Conservation (phyloP, 1,140 invertebrate species). For the Leptonema lineaticorne region DNA sequence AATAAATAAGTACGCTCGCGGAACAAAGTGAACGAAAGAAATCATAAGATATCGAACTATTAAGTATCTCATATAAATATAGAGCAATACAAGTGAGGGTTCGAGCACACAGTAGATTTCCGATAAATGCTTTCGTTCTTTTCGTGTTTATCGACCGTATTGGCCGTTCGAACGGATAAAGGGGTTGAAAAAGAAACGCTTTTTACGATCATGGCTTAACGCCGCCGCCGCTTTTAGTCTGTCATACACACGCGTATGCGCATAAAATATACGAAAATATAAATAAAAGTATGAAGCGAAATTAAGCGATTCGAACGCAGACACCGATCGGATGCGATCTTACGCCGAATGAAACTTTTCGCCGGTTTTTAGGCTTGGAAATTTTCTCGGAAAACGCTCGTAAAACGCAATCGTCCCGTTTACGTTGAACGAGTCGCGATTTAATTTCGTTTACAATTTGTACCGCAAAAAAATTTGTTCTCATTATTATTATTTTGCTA, state of each 20-base stretch:
- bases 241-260: background rate
- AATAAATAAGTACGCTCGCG: too few relatives aligned
- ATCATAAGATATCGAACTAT: too few relatives aligned
- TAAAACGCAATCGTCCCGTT: too few relatives aligned
- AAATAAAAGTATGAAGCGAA: background rate
- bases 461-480: too few relatives aligned
- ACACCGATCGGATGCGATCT: background rate
- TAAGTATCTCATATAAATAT: background rate
- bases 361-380: background rate
- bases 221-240: background rate
- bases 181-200: background rate
- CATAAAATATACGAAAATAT: background rate
- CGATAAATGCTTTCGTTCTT: background rate
- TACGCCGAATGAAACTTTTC: background rate
- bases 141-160: background rate
- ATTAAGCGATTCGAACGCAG: background rate
- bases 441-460: too few relatives aligned
- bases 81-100: background rate
- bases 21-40: too few relatives aligned
- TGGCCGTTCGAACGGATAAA: background rate
- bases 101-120: background rate
- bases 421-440: too few relatives aligned
- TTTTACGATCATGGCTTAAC: conserved; percentile 6
- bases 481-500: too few relatives aligned
- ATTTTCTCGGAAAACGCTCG: too few relatives aligned